Base-by-base conservation (phyloP, 2,797 vertebrate species). In the Ctenochaetus hawaiiensis region DNA sequence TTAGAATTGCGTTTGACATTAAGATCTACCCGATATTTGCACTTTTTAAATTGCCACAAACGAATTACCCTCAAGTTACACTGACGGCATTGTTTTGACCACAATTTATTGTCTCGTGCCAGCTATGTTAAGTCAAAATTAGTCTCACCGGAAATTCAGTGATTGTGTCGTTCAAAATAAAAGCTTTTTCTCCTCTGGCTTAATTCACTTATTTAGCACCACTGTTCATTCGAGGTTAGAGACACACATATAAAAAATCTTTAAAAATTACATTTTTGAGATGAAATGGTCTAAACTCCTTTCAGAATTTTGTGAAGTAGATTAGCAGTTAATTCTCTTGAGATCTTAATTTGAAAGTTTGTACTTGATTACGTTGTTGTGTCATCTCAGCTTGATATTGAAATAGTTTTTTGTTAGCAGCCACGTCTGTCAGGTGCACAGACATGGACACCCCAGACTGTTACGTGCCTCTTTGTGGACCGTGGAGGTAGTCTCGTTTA, bases 281-380 rank as follows among this genome's bases (percentile, higher is more conserved):
- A 30, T 30, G 26, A 30, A 30, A 30, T 30, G 26, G 26, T 30
- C 26, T 30, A 5, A 30, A 30, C 26, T 30, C 26, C 26, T 30
- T 30, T 30, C 26, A 4, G 26, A 30, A 30, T 30, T 30, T 30
- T 30, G 0, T 30, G 26, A 30, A 30, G 26, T 30, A 3, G 26
- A 4, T 30, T 30, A 30, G 26, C 26, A 30, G 26, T 30, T 4
- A 2, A 30, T 30, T 30, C 3, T 37, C 3, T 26, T 23, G 13
- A 6, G 0, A 1, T 64, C 78, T 88, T 84, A 80, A 3, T 86
- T 69, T 84, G 76, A 80, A 82, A 22, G 52, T 1, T n/a, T 0
- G 0, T 0, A 0, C 11, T 23, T 3, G 30, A 0, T 6, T 0
- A 3, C 0, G 12, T 10, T 17, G 6, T 16, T 12, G 22, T 58